phyloP scores from a whole-genome alignment of 2,888 invertebrate species.

The Leptinotarsa peninsularis region DNA sequence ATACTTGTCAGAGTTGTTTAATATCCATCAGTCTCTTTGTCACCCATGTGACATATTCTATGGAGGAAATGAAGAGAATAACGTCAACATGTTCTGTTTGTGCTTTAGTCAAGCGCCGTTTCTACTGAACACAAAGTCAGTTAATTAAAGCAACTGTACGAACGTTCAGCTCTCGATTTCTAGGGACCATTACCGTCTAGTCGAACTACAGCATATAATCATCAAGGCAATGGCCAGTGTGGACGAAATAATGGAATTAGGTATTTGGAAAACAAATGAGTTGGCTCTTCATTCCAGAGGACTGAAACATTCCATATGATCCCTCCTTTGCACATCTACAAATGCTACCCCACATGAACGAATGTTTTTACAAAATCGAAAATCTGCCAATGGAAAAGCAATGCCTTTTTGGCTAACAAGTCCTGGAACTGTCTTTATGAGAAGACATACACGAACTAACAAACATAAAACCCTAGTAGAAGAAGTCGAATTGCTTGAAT shows the following conservation, averaged over 20 bases:
- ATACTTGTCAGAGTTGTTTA: constrained; percentile 15
- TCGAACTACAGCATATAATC: constrained; percentile 44
- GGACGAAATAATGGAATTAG: too few species aligned
- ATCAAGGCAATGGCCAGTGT: neutral
- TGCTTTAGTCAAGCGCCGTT: neutral
- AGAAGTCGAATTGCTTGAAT: constrained; percentile 44
- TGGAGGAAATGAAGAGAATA: neutral
- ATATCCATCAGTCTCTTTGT: constrained; percentile 27
- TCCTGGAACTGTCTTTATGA: constrained; percentile 40
- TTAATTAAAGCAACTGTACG: constrained; percentile 40
- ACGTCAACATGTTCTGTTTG: neutral
- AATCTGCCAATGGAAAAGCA: constrained; percentile 39
- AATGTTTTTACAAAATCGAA: constrained; percentile 32
- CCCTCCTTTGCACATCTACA: constrained; percentile 42
- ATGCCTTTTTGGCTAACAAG: constrained; percentile 38
- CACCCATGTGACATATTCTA: neutral
- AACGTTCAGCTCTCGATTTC: constrained; percentile 40
- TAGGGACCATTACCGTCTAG: constrained; percentile 20
- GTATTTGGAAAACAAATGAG: too few species aligned
- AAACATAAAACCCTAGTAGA: constrained; percentile 47
- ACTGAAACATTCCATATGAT: constrained; percentile 38
- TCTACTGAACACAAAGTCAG: neutral
- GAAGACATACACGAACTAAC: constrained; percentile 27
- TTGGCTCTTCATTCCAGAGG: too few species aligned
- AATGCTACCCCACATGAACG: constrained; percentile 42